Base-by-base conservation (phyloP, 2,888 invertebrate species). In the Trisateles emortualis region DNA sequence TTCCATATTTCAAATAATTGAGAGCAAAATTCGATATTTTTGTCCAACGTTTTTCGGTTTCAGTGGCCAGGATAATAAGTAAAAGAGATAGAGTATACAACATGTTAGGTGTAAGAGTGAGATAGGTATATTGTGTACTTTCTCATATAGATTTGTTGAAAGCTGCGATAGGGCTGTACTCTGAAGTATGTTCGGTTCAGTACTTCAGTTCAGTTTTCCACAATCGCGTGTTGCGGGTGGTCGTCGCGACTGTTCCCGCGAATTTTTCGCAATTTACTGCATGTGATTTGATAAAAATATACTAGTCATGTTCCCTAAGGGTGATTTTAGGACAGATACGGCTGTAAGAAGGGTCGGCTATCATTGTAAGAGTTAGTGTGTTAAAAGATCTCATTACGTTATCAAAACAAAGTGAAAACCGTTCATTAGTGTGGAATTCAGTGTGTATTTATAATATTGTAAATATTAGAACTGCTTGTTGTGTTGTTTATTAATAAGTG, bases 131-230 rank as follows among this genome's bases (percentile, higher is more conserved):
- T 71, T 82, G 77, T 85, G 81, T 85, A 86, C 83, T 86, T 86
- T 87, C 87, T 81, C 83, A 83, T 90, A 90, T 90, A 89, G 91
- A 91, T 91, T 87, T 88, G 84, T 85, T 85, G 85, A 88, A 88
- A 87, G 83, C 87, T 81, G 77, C 72, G 76, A 67, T 62, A 69
- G 67, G 61, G 64, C 52, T 53, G 64, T 49, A 44, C 53, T 4
- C 29, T 35, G 29, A 14, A 35, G 29, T 44, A 26, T 3, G 30
- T 19, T 43, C 19, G 17, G 35, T 35, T 38, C 11, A 55, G 41
- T 59, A 62, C 55, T 11, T 11, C 14, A 33, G 59, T 53, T 58
- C 62, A 69, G 65, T 71, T 72, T 68, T 66, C 77, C 72, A 70
- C 64, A 51, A 60, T 48, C 63, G 63, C 58, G 65, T 46, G 29